Conservation (phyloP, 2,888 invertebrate genomes). For the Linyphia triangularis region DNA sequence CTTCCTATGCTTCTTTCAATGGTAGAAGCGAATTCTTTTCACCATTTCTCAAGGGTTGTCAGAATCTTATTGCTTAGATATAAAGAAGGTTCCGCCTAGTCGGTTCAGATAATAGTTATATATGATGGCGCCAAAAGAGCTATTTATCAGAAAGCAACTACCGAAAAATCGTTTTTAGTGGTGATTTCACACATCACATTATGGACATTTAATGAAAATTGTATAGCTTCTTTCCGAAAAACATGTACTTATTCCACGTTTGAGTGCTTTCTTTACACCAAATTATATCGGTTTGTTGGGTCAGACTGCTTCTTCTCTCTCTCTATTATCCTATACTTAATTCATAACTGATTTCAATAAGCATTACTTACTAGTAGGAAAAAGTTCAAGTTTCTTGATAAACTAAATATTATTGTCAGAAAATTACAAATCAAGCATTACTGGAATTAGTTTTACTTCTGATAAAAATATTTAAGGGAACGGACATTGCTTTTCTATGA, state of each 20-base stretch:
- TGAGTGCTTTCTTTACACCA: not conserved
- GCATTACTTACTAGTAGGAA: too few species aligned
- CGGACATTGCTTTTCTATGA: too few species aligned
- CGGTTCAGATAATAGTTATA: conserved; percentile 61
- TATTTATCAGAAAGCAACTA: conserved; percentile 53
- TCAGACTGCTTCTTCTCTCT: not conserved
- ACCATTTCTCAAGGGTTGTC: conserved; percentile 48
- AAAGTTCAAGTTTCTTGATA: too few species aligned
- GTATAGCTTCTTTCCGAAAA: not conserved
- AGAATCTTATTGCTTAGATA: conserved; percentile 61
- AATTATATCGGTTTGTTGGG: not conserved
- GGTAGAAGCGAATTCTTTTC: conserved; percentile 40
- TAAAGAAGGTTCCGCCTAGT: conserved; percentile 54
- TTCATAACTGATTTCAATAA: too few species aligned
- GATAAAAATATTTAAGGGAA: too few species aligned
- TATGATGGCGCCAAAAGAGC: conserved; percentile 64
- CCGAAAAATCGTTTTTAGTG: conserved; percentile 13
- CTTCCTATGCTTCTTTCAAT: conserved; percentile 43
- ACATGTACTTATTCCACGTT: not conserved
- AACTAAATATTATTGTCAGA: too few species aligned
- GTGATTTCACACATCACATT: conserved; percentile 16
- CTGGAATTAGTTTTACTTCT: too few species aligned
- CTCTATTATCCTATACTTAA: too few species aligned
- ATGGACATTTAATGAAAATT: conserved; percentile 27
- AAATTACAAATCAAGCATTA: too few species aligned